phyloP scores from a whole-genome alignment of 2,888 invertebrate genomes.

The Aspidapion aeneum region DNA sequence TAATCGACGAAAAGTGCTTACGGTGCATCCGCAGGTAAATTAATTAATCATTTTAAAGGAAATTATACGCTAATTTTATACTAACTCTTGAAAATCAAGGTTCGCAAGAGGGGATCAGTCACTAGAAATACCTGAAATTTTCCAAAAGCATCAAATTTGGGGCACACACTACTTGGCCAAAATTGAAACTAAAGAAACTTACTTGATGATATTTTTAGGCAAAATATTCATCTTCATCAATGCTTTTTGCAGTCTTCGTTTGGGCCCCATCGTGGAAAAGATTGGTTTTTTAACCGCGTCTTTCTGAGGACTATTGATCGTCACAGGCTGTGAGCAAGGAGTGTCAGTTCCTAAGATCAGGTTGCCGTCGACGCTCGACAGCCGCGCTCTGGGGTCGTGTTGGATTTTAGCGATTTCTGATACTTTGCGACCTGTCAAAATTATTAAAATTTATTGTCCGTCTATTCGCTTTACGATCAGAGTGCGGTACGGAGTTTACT shows the following conservation, averaged over 20 bases:
- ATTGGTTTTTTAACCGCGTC: conserved; percentile 53
- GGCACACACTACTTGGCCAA: too few relatives aligned
- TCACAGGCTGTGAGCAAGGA: conserved; percentile 53
- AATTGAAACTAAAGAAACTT: conserved; percentile 26
- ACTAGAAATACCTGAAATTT: too few relatives aligned
- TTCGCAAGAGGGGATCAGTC: too few relatives aligned
- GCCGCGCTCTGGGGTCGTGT: conserved; percentile 67
- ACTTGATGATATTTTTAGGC: conserved; percentile 72
- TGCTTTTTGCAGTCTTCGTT: conserved; percentile 78
- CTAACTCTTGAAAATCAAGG: too few relatives aligned
- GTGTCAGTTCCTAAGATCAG: conserved; percentile 39
- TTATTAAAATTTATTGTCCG: too few relatives aligned
- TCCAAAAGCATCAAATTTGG: too few relatives aligned
- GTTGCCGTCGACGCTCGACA: conserved; percentile 71
- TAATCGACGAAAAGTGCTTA: too few relatives aligned
- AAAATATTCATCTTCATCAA: conserved; percentile 87
- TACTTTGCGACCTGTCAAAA: conserved; percentile 38
- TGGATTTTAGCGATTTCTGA: conserved; percentile 64
- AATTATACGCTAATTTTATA: too few relatives aligned
- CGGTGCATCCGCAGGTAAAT: too few relatives aligned
- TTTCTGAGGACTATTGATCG: conserved; percentile 64
- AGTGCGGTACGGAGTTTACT: too few relatives aligned
- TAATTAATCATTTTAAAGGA: too few relatives aligned
- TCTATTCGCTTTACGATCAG: too few relatives aligned
- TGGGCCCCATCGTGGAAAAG: conserved; percentile 88